Evolutionary conservation across 2,113 vertebrate genomes (phyloP).

Genomic region (Lanius ludovicianus): DNA sequence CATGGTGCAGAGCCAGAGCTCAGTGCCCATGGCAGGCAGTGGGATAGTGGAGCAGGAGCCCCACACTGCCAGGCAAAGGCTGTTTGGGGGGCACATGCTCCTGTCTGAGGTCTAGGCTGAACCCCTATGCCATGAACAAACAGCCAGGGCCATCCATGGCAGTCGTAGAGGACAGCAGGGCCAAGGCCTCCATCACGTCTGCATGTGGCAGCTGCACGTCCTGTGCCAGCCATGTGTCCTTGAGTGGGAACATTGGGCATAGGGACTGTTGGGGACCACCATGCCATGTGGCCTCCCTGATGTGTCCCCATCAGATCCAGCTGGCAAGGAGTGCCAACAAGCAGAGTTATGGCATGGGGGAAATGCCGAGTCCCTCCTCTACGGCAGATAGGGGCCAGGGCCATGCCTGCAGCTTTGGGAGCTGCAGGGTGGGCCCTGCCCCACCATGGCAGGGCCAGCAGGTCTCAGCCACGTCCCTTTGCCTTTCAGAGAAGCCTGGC

Average conservation of each 20-base stretch:
- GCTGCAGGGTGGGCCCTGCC: not conserved
- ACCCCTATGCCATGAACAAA: not conserved
- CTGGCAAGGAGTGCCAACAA: fast-evolving
- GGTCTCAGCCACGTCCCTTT: not conserved
- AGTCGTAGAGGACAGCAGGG: not conserved
- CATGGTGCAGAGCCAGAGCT: not conserved
- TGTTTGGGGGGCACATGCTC: not conserved
- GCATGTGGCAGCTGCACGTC: fast-evolving
- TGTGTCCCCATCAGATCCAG: fast-evolving
- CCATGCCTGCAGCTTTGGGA: not conserved
- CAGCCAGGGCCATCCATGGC: fast-evolving
- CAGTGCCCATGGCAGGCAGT: not conserved
- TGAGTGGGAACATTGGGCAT: fast-evolving
- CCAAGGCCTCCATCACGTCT: fast-evolving
- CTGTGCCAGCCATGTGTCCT: not conserved
- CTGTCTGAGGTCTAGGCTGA: fast-evolving
- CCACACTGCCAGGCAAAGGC: fast-evolving
- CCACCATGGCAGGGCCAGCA: fast-evolving
- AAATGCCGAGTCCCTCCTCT: fast-evolving
- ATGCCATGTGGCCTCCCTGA: fast-evolving
- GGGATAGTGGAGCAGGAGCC: not conserved
- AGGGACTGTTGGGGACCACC: fast-evolving
- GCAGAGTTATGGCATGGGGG: not conserved
- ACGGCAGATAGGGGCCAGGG: not conserved
- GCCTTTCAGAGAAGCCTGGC: slow-evolving; percentile 51